Evolutionary conservation across 2,113 vertebrate genomes (phyloP).

Genomic region (Catharus fuscescens): DNA sequence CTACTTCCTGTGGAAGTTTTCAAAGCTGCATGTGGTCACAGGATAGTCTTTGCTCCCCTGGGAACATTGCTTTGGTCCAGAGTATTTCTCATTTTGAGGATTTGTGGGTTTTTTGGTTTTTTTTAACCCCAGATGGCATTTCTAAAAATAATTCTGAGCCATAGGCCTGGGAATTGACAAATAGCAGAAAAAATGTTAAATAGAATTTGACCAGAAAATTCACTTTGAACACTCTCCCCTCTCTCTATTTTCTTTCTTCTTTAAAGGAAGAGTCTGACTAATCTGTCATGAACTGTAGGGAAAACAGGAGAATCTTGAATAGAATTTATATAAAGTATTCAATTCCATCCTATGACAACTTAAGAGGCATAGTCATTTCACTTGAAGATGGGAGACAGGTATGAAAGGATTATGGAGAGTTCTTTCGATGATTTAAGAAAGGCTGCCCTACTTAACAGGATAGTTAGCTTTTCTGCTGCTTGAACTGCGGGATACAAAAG

Average conservation of each 20-base stretch:
- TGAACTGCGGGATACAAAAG: neutral
- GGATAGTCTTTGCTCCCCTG: neutral
- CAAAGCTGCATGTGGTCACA: neutral
- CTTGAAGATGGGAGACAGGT: slow-evolving; percentile 33
- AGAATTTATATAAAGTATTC: slow-evolving; percentile 18
- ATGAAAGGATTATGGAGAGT: slow-evolving; percentile 45
- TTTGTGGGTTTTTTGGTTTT: neutral
- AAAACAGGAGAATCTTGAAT: slow-evolving; percentile 27
- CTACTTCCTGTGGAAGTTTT: neutral
- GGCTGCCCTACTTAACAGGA: slow-evolving; percentile 37
- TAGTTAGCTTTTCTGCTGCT: neutral
- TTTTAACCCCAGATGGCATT: neutral
- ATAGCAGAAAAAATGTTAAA: neutral
- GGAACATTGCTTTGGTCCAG: neutral
- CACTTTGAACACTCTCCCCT: neutral
- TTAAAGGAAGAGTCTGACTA: slow-evolving; percentile 15
- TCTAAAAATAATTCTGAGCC: neutral
- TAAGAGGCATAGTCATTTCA: slow-evolving; percentile 33
- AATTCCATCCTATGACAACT: neutral
- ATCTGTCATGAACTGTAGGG: slow-evolving; percentile 5
- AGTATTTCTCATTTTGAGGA: neutral
- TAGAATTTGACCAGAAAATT: slow-evolving; percentile 40
- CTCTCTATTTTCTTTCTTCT: neutral
- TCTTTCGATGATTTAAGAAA: neutral
- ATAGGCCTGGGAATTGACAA: neutral